phyloP scores from a whole-genome alignment of 2,888 invertebrate species.

The Caradrina kadenii region DNA sequence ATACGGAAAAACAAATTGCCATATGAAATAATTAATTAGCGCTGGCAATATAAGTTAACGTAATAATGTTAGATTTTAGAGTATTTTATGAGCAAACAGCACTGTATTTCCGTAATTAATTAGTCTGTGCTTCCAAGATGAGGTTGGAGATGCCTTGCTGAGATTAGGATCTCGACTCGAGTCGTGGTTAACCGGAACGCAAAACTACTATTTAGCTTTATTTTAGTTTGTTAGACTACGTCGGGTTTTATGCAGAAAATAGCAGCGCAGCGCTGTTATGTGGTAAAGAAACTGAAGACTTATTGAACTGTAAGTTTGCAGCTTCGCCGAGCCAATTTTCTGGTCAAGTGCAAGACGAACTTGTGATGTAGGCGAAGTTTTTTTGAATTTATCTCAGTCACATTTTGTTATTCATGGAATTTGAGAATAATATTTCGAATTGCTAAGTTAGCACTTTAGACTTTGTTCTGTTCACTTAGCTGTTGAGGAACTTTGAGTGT shows the following conservation, averaged over 20 bases:
- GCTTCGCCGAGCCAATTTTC: constrained; percentile 45
- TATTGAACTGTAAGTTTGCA: constrained; percentile 47
- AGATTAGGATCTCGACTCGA: constrained; percentile 40
- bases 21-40: constrained; percentile 13
- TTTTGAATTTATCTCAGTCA: constrained; percentile 24
- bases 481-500: background rate
- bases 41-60: constrained; percentile 14
- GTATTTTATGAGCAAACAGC: constrained; percentile 29
- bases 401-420: constrained; percentile 13
- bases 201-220: constrained; percentile 43
- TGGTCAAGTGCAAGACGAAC: constrained; percentile 45
- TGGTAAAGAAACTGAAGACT: constrained; percentile 43
- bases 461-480: constrained; percentile 1
- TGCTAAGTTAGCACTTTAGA: constrained; percentile 4
- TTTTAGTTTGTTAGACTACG: constrained; percentile 25
- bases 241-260: constrained; percentile 40
- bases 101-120: constrained; percentile 49
- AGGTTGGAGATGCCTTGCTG: constrained; percentile 24
- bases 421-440: constrained; percentile 17
- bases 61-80: background rate
- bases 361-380: constrained; percentile 26
- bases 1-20: constrained; percentile 12
- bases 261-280: constrained; percentile 34
- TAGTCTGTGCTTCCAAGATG: constrained; percentile 41
- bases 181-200: constrained; percentile 30